Evolutionary conservation across 2,797 vertebrate genomes (phyloP), one percentile per base, ranked within the genome.

Genomic region (Trichosurus vulpecula): DNA sequence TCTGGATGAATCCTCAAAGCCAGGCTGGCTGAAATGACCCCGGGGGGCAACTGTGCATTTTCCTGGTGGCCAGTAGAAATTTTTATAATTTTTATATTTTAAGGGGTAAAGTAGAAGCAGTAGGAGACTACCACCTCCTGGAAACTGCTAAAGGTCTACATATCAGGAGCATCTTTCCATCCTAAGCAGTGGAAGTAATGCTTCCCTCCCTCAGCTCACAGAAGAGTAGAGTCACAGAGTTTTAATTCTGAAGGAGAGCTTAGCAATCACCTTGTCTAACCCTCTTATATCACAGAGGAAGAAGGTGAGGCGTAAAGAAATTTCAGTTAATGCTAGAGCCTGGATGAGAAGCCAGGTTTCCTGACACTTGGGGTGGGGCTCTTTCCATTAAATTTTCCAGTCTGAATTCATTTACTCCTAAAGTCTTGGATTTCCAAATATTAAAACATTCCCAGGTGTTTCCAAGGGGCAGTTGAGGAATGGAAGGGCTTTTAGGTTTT

Each of bases 401-500:
- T 51, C 51, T 87, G 74, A 87, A 87, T 87, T 87, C 8, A 87
- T 87, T 81, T 22, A 47, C 41, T 95, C 94, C 93, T 54, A 92
- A 95, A 81, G 19, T 54, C 35, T 90, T 91, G 93, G 87, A 94
- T 27, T 52, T 16, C 19, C 54, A 2, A 56, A 57, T 91, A 51
- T 11, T 54, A 54, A 93, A 81, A 91, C 54, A 92, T 13, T 57
- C 35, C 58, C 53, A 91, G 52, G 55, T 93, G 47, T 92, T 92
- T 52, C 66, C 61, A 54, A 81, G 54, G 58, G 91, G 52, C 4
- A 41, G 53, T 54, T 29, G 51, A 1, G 74, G 0, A 58, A 92
- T 3, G 51, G 52, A 13, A 56, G 14, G 41, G 11, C 5, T 52
- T n/a, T 11, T 0, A 11, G 14, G 25, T 10, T 55, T 56, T 29